Evolutionary conservation across 1,140 invertebrate species (phyloP), one percentile per base, ranked within the genome.

Genomic region (Nasonia vitripennis): DNA sequence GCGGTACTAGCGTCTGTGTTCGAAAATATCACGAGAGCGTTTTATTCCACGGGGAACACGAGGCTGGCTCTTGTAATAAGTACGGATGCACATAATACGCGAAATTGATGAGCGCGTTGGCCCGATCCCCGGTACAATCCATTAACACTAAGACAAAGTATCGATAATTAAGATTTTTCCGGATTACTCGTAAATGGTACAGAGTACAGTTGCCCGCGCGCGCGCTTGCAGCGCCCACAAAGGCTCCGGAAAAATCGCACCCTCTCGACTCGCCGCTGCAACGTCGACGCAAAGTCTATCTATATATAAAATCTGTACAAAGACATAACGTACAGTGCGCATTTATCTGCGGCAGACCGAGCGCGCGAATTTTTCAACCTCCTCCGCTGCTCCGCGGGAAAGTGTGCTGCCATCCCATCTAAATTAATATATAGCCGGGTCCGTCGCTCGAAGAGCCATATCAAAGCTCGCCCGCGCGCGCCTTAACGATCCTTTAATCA

Each of bases 401-500:
- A 71, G 68, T 71, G 68, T 71, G 68, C 14, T 71, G 62, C 14
- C 10, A 4, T 34, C 23, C 68, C 34, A 37, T 79, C 78, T 37
- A 67, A 79, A 79, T 79, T 62, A 79, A 79, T 67, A 62, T 37
- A 37, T 20, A 67, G 34, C 77, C 77, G 51, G 51, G 51, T 3
- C 17, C 17, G 55, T 62, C 55, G 55, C 75, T 67, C 27, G 51
- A 9, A 51, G 5, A 31, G 27, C 48, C 27, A 67, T 67, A 79
- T 79, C 51, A 67, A 78, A 67, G 48, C 41, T 48, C 45, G 75
- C n/a, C 14, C 48, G 41, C 17, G 27, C 17, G 27, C 77, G 74
- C 17, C 37, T 75, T 77, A 78, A 78, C 77, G 77, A 78, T 68
- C 67, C 79, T 71, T 48, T 74, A 82, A 82, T 82, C 71, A 73